Evolutionary conservation across 2,113 vertebrate genomes (phyloP), one percentile per base, ranked within the genome.

Genomic region (Poecile atricapillus): DNA sequence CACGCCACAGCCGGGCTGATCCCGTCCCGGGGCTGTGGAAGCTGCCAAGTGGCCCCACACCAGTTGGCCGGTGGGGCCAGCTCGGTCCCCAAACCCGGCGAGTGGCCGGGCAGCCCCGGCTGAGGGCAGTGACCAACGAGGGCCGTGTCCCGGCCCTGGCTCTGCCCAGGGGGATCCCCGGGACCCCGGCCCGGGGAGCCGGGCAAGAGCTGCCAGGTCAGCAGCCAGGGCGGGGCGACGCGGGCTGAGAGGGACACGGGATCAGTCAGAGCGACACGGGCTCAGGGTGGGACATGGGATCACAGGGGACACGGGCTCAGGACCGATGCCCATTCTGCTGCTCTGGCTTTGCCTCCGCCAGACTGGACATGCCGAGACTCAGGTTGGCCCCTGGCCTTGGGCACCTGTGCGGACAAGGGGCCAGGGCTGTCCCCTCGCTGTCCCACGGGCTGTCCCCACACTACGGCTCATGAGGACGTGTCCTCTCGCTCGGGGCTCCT

Each of bases 251-350:
- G 5, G 33, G 41, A 35, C 19, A 46, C 9, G 5, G 39, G 39
- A 3, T 43, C 14, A 7, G 9, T n/a, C 14, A 7, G 13, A 3
- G 33, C 13, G 21, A 35, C n/a, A 58, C 7, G 30, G 30, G 18
- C 15, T 33, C 5, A 0, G 11, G 27, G 20, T 14, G 8, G 53
- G 47, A 50, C 50, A 33, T 8, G 4, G n/a, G n/a, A 3, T n/a
- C 22, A 24, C 22, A 5, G 8, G 35, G 35, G 14, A 24, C 68
- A 53, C 11, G 49, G 25, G n/a, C 46, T 52, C n/a, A 47, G 13
- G 17, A 2, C 28, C 12, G n/a, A 22, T 11, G 7, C 44, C 39
- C 2, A 0, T 0, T 2, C 18, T 6, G 52, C 63, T 56, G 56
- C 13, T 52, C 43, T 28, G 8, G 9, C 87, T 60, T 55, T 23